Base-by-base conservation (phyloP, 2,888 invertebrate genomes). In the Pardosa pseudoannulata region DNA sequence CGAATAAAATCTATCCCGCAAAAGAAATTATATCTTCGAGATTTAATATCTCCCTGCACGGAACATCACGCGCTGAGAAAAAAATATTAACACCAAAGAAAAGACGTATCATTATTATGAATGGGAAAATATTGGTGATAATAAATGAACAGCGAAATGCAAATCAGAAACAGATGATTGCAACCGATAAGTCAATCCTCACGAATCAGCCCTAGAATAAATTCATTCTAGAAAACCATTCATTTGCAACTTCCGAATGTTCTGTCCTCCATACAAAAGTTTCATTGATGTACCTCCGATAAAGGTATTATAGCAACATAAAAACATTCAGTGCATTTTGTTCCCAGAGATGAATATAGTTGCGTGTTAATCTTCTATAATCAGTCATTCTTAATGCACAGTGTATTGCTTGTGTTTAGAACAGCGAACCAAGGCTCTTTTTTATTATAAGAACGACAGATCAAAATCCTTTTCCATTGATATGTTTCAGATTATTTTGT, bases 361-460 rank as follows among this genome's bases (percentile, higher is more conserved):
- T 78, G 78, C 78, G 78, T 78, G 78, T 36, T 19, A 13, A 68
- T 68, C 50, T 31, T 32, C 32, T 41, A 78, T 78, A 68, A 75
- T 78, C 78, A 78, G 67, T 78, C 27, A 32, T 68, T 78, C 67
- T 31, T 32, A 29, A 50, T 67, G 32, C 67, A 78, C 78, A 78
- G 31, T 68, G 78, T 36, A 31, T 29, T 68, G 68, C 68, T 78
- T 78, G 56, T 36, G 46, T 78, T 78, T 7, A 5, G 36, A 36
- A 36, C 36, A 9, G 9, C 9, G 36, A 9, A 9, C 36, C 5
- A 9, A 7, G 5, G 5, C 9, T 36, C 9, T 9, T 36, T 36
- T 36, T 9, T 36, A 36, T 36, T 36, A 7, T 36, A 7, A 5
- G 36, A 5, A 5, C 9, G 36, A 36, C 36, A 36, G 36, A 7